Base-by-base conservation (phyloP, 2,797 vertebrate species). In the Toxotes lorentzi region DNA sequence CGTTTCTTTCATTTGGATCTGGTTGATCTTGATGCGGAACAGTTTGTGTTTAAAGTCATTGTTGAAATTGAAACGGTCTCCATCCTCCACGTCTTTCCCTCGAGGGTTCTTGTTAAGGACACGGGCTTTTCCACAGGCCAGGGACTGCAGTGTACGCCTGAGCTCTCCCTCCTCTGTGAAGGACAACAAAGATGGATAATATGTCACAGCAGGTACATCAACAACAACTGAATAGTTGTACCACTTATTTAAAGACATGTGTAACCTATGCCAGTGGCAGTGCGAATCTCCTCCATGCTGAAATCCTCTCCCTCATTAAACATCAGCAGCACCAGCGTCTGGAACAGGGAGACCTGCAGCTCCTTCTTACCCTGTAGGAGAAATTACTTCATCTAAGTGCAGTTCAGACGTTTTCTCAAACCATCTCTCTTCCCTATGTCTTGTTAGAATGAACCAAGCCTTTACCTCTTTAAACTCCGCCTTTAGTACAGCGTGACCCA, bases 1-100 rank as follows among this genome's bases (percentile, higher is more conserved):
- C 94, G 98, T 99, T 96, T 99, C 98, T 90, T 99, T 99, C 98
- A 99, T 99, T 93, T 99, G 98, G 91, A 99, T 99, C 96, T 99
- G 98, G 95, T 99, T 99, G 94, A 99, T 99, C 91, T 99, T 99
- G 95, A 99, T 99, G 92, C 98, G 97, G 92, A 99, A 99, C 75
- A 99, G 96, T 89, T 99, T 99, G 94, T 99, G 98, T 95, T 94
- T 97, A 89, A 99, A 99, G 90, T 99, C 98, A 65, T 96, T 97
- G 81, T 99, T 99, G 95, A 97, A 99, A 82, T 96, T 97, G 92
- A 99, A 99, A 70, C 97, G 98, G 93, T 99, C 98, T 81, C 97
- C 97, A 11, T 99, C 97, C 93, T 99, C 98, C 50, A 99, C 97
- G 2, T 99, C 98, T 95, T 99, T 99, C 84, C 98, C 98, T 89